Percentiles rank a stretch among this genome's conserved stretches.
These are phyloP conservation scores for Dolichoris vasculosae DNA, from an alignment of 1,140 invertebrate species.

Conservation along the genomic window DNA sequence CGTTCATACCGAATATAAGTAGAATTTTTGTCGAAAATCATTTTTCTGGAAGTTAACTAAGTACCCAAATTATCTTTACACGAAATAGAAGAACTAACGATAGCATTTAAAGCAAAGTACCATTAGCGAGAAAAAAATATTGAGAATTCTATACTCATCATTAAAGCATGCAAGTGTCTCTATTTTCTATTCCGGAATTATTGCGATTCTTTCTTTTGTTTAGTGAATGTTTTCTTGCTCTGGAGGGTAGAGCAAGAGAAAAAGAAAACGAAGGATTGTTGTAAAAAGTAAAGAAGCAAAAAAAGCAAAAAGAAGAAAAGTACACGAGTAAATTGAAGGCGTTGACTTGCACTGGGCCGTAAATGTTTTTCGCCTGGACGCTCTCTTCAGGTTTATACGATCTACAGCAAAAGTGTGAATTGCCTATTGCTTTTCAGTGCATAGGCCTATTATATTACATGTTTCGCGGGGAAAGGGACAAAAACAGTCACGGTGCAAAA, in stretches of 20 bases:
- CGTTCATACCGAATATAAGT: not conserved
- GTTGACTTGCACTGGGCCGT: conserved; percentile 39
- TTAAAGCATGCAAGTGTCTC: too few relatives aligned
- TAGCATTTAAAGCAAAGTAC: not conserved
- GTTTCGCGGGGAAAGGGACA: conserved; percentile 27
- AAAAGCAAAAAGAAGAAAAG: not conserved
- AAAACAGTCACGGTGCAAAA: not conserved
- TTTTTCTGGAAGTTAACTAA: not conserved
- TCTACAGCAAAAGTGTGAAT: conserved; percentile 41
- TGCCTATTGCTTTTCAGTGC: conserved; percentile 27
- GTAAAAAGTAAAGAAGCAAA: not conserved
- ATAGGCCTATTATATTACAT: conserved; percentile 41
- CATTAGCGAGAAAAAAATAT: not conserved
- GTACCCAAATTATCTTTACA: not conserved
- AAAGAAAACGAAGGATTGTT: too few relatives aligned
- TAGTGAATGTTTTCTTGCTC: too few relatives aligned
- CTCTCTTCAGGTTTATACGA: not conserved
- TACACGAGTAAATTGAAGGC: not conserved
- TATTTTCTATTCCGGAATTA: not conserved
- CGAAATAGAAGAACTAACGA: not conserved
- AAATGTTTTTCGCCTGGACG: conserved; percentile 60
- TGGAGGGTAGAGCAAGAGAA: not conserved
- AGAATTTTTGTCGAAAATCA: not conserved
- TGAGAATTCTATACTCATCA: not conserved
- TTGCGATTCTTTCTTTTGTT: too few relatives aligned